Evolutionary conservation across 2,797 vertebrate genomes (phyloP).

Genomic region (Lagocephalus sceleratus): DNA sequence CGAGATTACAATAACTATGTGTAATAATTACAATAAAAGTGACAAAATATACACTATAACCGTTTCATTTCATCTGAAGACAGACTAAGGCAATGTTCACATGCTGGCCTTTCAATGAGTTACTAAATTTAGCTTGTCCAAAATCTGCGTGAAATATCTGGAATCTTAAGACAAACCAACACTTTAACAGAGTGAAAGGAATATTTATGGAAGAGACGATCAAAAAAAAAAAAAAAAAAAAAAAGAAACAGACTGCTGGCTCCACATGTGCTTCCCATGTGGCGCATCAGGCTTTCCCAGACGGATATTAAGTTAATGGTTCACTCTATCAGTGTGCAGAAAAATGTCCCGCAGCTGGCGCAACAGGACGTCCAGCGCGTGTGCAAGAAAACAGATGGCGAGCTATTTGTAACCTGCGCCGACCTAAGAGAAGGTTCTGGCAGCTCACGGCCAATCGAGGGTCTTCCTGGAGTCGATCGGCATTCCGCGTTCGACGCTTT

Average conservation of each 20-base stretch:
- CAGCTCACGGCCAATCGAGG: slow-evolving; percentile 16
- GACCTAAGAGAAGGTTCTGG: slow-evolving; percentile 27
- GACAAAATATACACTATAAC: neutral
- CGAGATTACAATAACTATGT: neutral
- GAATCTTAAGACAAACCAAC: neutral
- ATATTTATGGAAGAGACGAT: too few species aligned
- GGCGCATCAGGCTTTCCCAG: slow-evolving; percentile 2
- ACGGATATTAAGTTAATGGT: slow-evolving; percentile 1
- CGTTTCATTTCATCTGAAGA: too few species aligned
- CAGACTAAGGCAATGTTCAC: slow-evolving; percentile 1
- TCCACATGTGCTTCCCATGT: neutral
- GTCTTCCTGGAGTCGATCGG: slow-evolving; percentile 18
- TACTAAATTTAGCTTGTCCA: neutral
- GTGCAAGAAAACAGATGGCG: slow-evolving; percentile 34
- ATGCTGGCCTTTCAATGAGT: neutral
- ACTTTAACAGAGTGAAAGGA: too few species aligned
- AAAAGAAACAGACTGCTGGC: neutral
- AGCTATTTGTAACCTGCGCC: slow-evolving; percentile 43
- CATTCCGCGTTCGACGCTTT: slow-evolving; percentile 16
- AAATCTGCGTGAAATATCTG: neutral
- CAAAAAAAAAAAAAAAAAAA: too few species aligned
- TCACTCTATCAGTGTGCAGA: slow-evolving; percentile 1
- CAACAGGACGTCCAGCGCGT: slow-evolving; percentile 15
- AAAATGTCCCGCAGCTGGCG: slow-evolving; percentile 15
- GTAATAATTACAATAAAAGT: neutral